Evolutionary conservation across 2,113 vertebrate genomes (phyloP).

Genomic region (Nyctereutes procyonoides): DNA sequence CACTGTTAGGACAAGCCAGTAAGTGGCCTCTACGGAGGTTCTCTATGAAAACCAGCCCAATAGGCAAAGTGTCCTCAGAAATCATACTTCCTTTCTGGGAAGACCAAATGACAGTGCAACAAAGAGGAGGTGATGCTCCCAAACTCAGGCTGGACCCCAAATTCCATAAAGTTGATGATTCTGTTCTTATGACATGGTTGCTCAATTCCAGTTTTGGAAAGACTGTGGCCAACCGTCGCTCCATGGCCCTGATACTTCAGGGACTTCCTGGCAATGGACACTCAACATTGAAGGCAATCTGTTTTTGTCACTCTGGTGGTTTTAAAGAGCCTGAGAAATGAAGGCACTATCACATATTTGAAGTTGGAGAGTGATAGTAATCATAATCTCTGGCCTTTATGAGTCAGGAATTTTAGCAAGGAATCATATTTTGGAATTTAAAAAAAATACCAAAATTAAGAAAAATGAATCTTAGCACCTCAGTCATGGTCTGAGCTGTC

Average conservation of each 20-base stretch:
- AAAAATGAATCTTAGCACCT: not conserved
- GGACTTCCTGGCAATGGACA: not conserved
- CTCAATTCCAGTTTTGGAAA: too few species aligned
- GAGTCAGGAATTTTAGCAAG: not conserved
- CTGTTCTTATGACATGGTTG: not conserved
- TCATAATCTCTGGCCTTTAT: not conserved
- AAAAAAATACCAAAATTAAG: not conserved
- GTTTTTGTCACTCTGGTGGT: too few species aligned
- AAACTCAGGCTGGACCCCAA: not conserved
- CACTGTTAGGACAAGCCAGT: not conserved
- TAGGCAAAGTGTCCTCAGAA: too few species aligned
- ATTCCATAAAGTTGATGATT: not conserved
- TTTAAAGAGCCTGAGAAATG: not conserved
- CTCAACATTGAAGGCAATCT: not conserved
- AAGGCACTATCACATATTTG: not conserved
- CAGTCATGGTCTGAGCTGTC: not conserved
- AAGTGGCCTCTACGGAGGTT: rapidly evolving
- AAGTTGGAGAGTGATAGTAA: not conserved
- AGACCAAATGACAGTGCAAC: not conserved
- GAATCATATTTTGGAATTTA: not conserved
- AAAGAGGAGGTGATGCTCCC: not conserved
- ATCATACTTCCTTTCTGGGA: not conserved
- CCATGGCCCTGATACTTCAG: rapidly evolving
- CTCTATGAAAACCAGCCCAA: not conserved
- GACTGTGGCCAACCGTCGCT: not conserved